A percentile compares a stretch with the other conserved stretches of the same genome.
Conservation (phyloP, 2,888 invertebrate genomes). For the Priocnemis perturbator region DNA sequence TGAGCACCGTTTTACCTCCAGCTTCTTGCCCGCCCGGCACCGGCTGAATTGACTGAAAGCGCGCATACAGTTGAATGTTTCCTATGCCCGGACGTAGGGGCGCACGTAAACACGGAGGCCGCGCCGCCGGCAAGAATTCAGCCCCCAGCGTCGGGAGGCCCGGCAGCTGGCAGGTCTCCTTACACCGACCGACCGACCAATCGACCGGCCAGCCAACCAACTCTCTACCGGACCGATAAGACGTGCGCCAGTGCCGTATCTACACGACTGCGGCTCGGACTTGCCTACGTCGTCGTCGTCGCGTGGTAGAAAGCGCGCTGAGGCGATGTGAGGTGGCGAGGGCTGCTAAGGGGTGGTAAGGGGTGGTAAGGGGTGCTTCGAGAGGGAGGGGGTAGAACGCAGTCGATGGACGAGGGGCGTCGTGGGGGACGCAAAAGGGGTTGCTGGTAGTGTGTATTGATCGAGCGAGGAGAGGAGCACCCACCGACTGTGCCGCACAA, state of each 20-base stretch:
- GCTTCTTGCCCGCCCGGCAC: too few relatives aligned
- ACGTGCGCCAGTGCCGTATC: conserved; percentile 32
- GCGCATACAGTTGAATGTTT: too few relatives aligned
- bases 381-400: conserved; percentile 36
- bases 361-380: conserved; percentile 31
- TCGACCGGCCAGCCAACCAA: too few relatives aligned
- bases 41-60: too few relatives aligned
- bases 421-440: conserved; percentile 52
- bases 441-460: conserved; percentile 71
- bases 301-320: background rate
- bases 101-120: too few relatives aligned
- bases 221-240: conserved; percentile 30
- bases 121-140: too few relatives aligned
- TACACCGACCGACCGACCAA: background rate
- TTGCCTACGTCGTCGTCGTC: conserved; percentile 22
- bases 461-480: conserved; percentile 63
- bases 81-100: too few relatives aligned
- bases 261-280: conserved; percentile 17
- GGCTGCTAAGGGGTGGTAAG: conserved; percentile 36
- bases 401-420: conserved; percentile 51
- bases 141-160: background rate
- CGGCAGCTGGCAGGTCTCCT: background rate
- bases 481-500: conserved; percentile 44
- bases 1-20: too few relatives aligned
- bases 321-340: conserved; percentile 16